These are phyloP conservation scores for Drosophila borborema DNA, from an alignment of 2,888 invertebrate species.

Conservation along the genomic window DNA sequence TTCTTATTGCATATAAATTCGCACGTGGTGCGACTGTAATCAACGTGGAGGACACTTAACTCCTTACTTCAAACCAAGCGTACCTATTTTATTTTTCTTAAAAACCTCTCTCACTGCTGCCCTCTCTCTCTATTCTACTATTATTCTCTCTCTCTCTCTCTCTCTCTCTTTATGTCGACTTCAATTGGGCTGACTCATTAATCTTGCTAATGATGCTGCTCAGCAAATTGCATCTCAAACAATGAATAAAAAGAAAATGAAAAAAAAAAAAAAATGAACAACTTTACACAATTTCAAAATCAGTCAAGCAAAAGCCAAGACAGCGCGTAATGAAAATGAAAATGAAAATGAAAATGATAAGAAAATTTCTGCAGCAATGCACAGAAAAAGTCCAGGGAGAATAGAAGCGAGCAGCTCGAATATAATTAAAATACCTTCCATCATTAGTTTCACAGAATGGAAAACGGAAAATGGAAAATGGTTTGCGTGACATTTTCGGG, in stretches of 20 bases:
- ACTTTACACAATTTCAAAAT: constrained; percentile 59
- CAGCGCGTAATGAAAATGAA: constrained; percentile 55
- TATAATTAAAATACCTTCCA: constrained; percentile 83
- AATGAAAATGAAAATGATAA: constrained; percentile 74
- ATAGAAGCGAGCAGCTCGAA: constrained; percentile 47
- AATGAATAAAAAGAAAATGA: constrained; percentile 35
- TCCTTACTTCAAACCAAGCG: constrained; percentile 21
- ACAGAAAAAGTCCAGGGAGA: constrained; percentile 48
- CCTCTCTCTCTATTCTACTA: neutral
- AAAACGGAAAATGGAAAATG: constrained; percentile 77
- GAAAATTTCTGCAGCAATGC: constrained; percentile 82
- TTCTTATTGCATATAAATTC: constrained; percentile 82
- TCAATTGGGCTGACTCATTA: constrained; percentile 65
- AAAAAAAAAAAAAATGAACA: neutral
- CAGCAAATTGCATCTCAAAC: constrained; percentile 73
- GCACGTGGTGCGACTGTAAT: constrained; percentile 82
- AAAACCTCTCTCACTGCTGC: constrained; percentile 28
- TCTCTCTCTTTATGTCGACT: constrained; percentile 4
- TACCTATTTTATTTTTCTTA: constrained; percentile 57
- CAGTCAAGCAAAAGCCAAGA: constrained; percentile 81
- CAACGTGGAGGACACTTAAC: constrained; percentile 74
- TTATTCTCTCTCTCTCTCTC: constrained; percentile 1
- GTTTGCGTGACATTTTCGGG: constrained; percentile 74
- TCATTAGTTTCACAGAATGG: constrained; percentile 78
- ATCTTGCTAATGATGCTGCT: constrained; percentile 79